A percentile compares a stretch with the other conserved stretches of the same genome.
Conservation (phyloP, 1,140 invertebrate genomes). For the Drosophila insularis region DNA sequence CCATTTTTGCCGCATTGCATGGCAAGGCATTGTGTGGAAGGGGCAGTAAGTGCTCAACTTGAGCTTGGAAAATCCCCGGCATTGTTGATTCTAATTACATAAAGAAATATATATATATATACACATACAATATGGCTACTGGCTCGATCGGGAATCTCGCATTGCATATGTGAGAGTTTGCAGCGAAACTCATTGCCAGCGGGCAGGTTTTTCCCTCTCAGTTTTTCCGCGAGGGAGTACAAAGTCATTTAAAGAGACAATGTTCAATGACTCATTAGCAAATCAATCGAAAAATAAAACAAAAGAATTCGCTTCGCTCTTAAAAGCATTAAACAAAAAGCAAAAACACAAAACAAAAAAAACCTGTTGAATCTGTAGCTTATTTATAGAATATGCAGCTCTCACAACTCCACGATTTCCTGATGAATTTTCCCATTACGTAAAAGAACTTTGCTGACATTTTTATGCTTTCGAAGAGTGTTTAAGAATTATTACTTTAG, state of each 20-base stretch:
- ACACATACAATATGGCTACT: background rate
- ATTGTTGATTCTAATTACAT: constrained; percentile 49
- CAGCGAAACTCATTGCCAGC: background rate
- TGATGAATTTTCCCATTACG: constrained; percentile 32
- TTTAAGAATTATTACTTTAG: constrained; percentile 37
- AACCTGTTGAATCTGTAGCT: constrained; percentile 45
- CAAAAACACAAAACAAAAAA: constrained; percentile 1
- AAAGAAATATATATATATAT: constrained; percentile 26
- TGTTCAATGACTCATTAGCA: background rate
- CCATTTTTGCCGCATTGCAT: background rate
- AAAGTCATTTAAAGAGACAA: background rate
- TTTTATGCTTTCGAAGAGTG: constrained; percentile 38
- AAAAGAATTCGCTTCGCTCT: background rate
- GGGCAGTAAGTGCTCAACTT: background rate
- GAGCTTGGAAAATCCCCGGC: constrained; percentile 48
- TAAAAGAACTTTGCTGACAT: constrained; percentile 31
- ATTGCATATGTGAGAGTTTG: constrained; percentile 9
- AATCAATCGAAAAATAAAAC: background rate
- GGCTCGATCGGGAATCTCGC: background rate
- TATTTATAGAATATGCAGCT: constrained; percentile 37
- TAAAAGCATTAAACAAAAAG: no score
- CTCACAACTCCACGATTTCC: constrained; percentile 57
- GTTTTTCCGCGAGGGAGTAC: constrained; percentile 4
- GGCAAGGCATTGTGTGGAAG: background rate
- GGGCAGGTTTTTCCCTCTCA: constrained; percentile 32